phyloP scores from a whole-genome alignment of 2,888 invertebrate genomes.

The Calameuta filiformis region DNA sequence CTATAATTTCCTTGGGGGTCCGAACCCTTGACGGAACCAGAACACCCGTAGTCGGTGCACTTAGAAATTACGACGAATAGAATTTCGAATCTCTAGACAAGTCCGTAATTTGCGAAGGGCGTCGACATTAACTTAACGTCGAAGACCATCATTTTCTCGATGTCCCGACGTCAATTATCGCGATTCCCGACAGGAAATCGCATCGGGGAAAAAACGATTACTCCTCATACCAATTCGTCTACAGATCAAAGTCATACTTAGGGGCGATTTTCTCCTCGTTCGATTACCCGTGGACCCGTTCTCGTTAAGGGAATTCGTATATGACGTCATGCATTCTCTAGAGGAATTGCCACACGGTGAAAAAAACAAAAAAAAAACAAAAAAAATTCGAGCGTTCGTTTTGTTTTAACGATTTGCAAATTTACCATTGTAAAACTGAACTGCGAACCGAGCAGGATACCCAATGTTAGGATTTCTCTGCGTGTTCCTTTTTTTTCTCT shows the following conservation, averaged over 20 bases:
- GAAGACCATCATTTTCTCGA: conserved; percentile 49
- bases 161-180: conserved; percentile 19
- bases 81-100: conserved; percentile 35
- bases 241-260: not conserved
- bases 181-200: not conserved
- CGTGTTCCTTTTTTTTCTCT: not conserved
- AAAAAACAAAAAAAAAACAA: too few species aligned
- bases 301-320: not conserved
- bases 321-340: not conserved
- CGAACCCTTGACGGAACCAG: conserved; percentile 3
- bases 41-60: conserved; percentile 36
- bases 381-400: not conserved
- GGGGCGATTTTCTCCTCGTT: not conserved
- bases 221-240: not conserved
- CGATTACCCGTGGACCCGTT: not conserved
- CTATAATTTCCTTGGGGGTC: conserved; percentile 34
- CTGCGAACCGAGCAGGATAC: not conserved
- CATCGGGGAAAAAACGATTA: not conserved
- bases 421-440: not conserved
- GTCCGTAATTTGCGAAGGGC: conserved; percentile 52
- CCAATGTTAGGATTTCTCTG: not conserved
- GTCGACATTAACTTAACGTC: conserved; percentile 53
- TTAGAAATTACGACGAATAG: conserved; percentile 56
- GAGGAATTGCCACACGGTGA: not conserved
- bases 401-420: not conserved